Percentiles rank a stretch among this genome's conserved stretches.
Conservation (phyloP, 2,888 invertebrate species). For the Eristalis intricaria region DNA sequence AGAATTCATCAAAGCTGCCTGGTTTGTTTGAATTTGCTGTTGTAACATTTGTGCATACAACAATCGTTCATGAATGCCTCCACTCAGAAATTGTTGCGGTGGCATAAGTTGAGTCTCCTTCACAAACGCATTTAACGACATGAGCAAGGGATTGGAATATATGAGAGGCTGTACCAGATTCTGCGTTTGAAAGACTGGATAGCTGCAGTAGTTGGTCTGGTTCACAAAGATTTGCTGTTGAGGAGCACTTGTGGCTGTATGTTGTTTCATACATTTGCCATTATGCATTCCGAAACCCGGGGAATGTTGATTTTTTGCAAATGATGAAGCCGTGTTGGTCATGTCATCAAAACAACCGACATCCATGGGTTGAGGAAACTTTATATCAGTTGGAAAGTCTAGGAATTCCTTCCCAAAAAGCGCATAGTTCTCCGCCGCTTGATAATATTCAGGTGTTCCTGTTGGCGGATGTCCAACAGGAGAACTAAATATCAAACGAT, state of each 20-base stretch:
- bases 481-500: constrained; percentile 75
- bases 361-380: constrained; percentile 32
- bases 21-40: constrained; percentile 72
- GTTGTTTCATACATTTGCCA: constrained; percentile 25
- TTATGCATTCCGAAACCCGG: constrained; percentile 27
- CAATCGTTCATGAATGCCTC: constrained; percentile 73
- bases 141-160: constrained; percentile 74
- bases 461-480: constrained; percentile 75
- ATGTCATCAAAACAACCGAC: constrained; percentile 26
- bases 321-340: neutral
- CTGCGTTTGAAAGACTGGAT: constrained; percentile 44
- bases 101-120: constrained; percentile 72
- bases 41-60: constrained; percentile 74
- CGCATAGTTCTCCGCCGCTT: constrained; percentile 78
- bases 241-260: neutral
- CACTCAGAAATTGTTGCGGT: constrained; percentile 70
- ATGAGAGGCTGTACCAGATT: constrained; percentile 70
- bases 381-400: constrained; percentile 74
- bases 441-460: constrained; percentile 75
- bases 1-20: constrained; percentile 11
- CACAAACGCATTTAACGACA: constrained; percentile 74
- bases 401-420: constrained; percentile 75
- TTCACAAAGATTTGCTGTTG: constrained; percentile 53
- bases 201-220: constrained; percentile 45
- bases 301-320: neutral